phyloP scores from a whole-genome alignment of 1,140 invertebrate species.

The Cydia splendana region DNA sequence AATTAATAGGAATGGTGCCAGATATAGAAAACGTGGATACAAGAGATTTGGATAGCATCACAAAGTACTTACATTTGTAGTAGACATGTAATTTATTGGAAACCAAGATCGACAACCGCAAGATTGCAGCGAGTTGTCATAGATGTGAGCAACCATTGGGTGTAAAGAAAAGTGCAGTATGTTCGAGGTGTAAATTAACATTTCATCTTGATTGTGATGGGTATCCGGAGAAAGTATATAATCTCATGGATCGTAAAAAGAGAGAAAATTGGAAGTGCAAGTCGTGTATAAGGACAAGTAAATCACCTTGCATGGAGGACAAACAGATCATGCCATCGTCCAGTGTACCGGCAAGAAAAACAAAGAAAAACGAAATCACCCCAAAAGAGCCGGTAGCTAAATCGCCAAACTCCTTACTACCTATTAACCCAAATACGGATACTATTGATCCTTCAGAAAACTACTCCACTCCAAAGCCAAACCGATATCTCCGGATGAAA shows the following conservation, averaged over 20 bases:
- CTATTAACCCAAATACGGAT: not conserved
- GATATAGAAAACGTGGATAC: no score
- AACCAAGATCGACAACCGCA: not conserved
- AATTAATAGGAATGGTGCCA: no score
- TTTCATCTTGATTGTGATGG: not conserved
- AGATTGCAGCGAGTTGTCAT: not conserved
- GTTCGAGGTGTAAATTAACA: not conserved
- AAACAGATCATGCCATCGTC: no score
- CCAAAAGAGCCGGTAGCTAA: not conserved
- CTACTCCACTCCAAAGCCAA: no score
- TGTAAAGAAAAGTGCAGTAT: not conserved
- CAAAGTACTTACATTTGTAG: no score
- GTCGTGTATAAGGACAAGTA: not conserved
- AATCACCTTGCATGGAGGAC: not conserved
- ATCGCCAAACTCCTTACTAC: not conserved
- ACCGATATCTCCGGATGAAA: no score
- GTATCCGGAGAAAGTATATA: not conserved
- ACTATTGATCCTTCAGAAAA: not conserved
- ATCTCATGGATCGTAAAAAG: not conserved
- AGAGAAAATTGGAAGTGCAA: conserved; percentile 7
- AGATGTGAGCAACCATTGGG: not conserved
- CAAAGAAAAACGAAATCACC: not conserved
- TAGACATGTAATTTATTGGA: no score
- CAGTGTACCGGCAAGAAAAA: not conserved
- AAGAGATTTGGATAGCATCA: no score